phyloP scores from a whole-genome alignment of 2,113 vertebrate genomes.

The Odontesthes bonariensis region DNA sequence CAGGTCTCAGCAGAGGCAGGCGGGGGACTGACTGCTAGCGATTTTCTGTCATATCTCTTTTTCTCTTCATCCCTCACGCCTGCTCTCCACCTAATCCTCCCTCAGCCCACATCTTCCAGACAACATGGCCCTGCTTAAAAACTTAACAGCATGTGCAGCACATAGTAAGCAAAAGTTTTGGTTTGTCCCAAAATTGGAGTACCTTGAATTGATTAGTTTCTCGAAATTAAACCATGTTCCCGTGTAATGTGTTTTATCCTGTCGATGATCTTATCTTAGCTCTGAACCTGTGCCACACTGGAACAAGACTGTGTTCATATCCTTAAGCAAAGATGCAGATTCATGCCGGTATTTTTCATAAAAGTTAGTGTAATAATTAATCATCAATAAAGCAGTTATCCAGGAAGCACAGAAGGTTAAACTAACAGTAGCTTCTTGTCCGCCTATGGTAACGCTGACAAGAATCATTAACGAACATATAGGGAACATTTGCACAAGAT shows the following conservation, averaged over 20 bases:
- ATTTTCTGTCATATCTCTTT: slow-evolving; percentile 77
- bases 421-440: background rate
- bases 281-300: no score
- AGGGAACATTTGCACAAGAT: no score
- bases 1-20: slow-evolving; percentile 61
- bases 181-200: background rate
- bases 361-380: background rate
- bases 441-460: no score
- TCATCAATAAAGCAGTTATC: background rate
- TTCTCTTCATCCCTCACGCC: slow-evolving; percentile 76
- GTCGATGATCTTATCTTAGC: background rate
- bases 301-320: background rate
- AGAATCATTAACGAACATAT: no score
- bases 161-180: slow-evolving; percentile 9
- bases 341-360: background rate
- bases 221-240: background rate
- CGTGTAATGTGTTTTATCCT: no score
- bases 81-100: slow-evolving; percentile 36
- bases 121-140: slow-evolving; percentile 28
- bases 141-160: background rate
- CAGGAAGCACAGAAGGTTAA: background rate
- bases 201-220: background rate
- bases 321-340: background rate
- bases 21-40: slow-evolving; percentile 56
- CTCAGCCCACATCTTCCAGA: slow-evolving; percentile 33